Base-by-base conservation (phyloP, 2,113 vertebrate species). In the Myotis yumanensis region DNA sequence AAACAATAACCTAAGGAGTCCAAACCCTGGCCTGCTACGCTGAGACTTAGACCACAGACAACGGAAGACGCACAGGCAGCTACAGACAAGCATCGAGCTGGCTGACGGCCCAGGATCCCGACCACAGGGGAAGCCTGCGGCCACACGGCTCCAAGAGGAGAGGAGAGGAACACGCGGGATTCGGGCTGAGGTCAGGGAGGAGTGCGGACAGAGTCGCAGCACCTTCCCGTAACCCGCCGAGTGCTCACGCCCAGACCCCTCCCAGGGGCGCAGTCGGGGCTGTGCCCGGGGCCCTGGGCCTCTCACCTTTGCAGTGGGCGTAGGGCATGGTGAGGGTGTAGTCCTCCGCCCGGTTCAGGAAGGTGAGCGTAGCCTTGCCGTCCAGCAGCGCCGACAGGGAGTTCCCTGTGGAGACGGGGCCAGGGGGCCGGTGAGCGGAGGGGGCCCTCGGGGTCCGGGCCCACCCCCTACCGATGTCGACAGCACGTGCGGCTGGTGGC, bases 261-360 rank as follows among this genome's bases (percentile, higher is more conserved):
- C 16, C 6, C 6, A 0, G 3, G 52, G 71, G 16, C 35, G 10
- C 7, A 0, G 72, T 48, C 35, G 5, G 68, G 82, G 48, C 51
- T 48, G 23, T 9, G 46, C 11, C 4, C n/a, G 0, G 54, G 40
- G 17, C 4, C 2, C 1, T 5, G 57, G 17, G 14, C 0, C 15
- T 46, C 90, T 97, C 98, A 99, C 99, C 99, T 99, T 99, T 99
- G 97, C 99, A 99, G 97, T 99, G 99, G 76, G 99, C 99, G 0
- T 99, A 99, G 30, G 99, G 99, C 99, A 99, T 99, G 40, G 99
- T 99, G 97, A 99, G 99, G 89, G 98, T 93, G 89, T 99, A 99
- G 17, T 99, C 99, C 96, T 99, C 99, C 0, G 98, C 98, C 32
- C 98, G 98, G 96, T 89, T 98, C 75, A 99, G 97, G 96, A 99